Conservation (phyloP, 2,113 vertebrate species). For the Forbesichthys agassizii region DNA sequence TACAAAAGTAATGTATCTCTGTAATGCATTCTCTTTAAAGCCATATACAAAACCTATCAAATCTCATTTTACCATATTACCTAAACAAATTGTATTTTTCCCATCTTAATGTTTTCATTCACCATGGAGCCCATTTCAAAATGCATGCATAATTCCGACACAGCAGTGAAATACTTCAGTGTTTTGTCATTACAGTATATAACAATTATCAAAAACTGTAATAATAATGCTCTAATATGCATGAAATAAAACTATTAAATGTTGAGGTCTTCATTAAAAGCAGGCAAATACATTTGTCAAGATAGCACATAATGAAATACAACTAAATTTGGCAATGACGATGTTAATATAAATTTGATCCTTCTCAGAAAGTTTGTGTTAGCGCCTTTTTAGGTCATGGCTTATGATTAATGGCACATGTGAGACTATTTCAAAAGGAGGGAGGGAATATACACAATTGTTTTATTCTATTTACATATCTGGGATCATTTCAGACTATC, state of each 20-base stretch:
- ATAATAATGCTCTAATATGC: slow-evolving; percentile 24
- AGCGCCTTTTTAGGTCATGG: slow-evolving; percentile 68
- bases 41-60: slow-evolving; percentile 30
- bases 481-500: slow-evolving; percentile 36
- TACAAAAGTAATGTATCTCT: slow-evolving; percentile 59
- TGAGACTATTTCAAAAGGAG: slow-evolving; percentile 55
- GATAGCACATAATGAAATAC: slow-evolving; percentile 46
- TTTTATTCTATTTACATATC: slow-evolving; percentile 57
- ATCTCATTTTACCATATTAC: slow-evolving; percentile 29
- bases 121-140: slow-evolving; percentile 18
- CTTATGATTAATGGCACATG: slow-evolving; percentile 68
- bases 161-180: slow-evolving; percentile 13
- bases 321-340: slow-evolving; percentile 59
- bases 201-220: slow-evolving; percentile 30
- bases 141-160: slow-evolving; percentile 27
- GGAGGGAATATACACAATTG: slow-evolving; percentile 46
- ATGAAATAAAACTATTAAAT: neutral
- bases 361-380: slow-evolving; percentile 59
- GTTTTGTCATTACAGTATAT: slow-evolving; percentile 42
- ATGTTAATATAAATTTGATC: slow-evolving; percentile 42
- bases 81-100: slow-evolving; percentile 46
- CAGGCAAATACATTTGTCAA: slow-evolving; percentile 40
- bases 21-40: slow-evolving; percentile 29
- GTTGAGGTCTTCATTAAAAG: slow-evolving; percentile 15
- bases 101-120: slow-evolving; percentile 42